These are phyloP conservation scores for Eupithecia subumbrata DNA, from an alignment of 2,888 invertebrate species.

Conservation along the genomic window DNA sequence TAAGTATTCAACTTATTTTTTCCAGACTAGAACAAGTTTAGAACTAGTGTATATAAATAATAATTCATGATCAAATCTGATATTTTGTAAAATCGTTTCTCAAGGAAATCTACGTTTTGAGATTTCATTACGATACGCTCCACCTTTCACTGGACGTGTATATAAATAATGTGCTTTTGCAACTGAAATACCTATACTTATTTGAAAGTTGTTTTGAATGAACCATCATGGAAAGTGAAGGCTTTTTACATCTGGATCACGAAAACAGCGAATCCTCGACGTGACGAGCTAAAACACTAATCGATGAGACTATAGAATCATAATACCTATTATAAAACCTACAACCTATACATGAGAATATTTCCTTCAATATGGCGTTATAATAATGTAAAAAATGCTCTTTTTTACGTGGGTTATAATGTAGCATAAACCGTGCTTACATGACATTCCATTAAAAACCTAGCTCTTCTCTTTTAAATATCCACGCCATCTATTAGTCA, in stretches of 20 bases:
- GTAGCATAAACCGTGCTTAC: too few species aligned
- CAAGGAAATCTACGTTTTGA: conserved; percentile 44
- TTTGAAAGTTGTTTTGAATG: conserved; percentile 26
- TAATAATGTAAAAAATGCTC: too few species aligned
- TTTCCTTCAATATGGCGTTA: too few species aligned
- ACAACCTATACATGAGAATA: neutral
- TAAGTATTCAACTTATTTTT: neutral
- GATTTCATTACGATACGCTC: conserved; percentile 37
- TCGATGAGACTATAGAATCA: neutral
- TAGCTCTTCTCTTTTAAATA: too few species aligned
- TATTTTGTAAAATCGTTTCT: conserved; percentile 38
- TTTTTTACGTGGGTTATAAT: too few species aligned
- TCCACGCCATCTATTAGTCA: too few species aligned
- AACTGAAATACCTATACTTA: conserved; percentile 20
- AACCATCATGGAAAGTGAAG: conserved; percentile 11
- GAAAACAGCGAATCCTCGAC: neutral
- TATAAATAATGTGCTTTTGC: conserved; percentile 26
- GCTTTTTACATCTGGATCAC: neutral
- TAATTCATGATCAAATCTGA: conserved; percentile 39
- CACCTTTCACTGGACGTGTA: conserved; percentile 42
- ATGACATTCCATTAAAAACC: too few species aligned
- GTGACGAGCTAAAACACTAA: neutral
- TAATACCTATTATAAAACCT: neutral
- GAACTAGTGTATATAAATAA: conserved; percentile 32
- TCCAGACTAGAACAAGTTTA: conserved; percentile 1